Evolutionary conservation across 2,888 invertebrate species (phyloP).

Genomic region (Watsonalla binaria): DNA sequence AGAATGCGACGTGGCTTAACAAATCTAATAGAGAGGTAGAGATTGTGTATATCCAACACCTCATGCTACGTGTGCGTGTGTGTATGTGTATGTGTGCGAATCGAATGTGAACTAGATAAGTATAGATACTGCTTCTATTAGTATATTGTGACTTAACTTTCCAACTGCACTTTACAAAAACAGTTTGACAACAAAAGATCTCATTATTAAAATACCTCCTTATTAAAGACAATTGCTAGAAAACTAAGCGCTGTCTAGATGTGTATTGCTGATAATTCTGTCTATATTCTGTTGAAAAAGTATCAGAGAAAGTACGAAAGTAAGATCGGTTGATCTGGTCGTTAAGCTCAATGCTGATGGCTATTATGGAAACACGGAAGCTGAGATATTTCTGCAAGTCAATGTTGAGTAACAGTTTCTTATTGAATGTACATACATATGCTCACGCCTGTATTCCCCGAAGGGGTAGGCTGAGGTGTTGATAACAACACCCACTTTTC

Average conservation of each 20-base stretch:
- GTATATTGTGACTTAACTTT: background rate
- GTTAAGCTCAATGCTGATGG: background rate
- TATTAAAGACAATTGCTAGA: constrained; percentile 19
- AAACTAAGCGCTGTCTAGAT: constrained; percentile 39
- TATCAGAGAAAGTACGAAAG: constrained; percentile 44
- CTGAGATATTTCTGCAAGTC: constrained; percentile 2
- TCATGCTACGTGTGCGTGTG: too few relatives aligned
- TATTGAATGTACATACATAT: too few relatives aligned
- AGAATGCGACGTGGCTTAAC: too few relatives aligned
- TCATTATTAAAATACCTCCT: background rate
- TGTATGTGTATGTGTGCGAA: too few relatives aligned
- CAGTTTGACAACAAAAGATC: background rate
- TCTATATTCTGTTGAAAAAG: background rate
- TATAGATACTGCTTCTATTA: background rate
- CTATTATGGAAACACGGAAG: background rate
- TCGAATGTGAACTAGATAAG: background rate
- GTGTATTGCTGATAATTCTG: constrained; percentile 21
- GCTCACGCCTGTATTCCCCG: too few relatives aligned
- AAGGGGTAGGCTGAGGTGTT: too few relatives aligned
- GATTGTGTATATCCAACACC: too few relatives aligned
- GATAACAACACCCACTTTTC: too few relatives aligned
- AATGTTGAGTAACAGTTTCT: background rate
- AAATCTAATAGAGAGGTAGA: too few relatives aligned
- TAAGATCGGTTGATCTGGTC: background rate
- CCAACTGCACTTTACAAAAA: constrained; percentile 9